Evolutionary conservation across 2,797 vertebrate species (phyloP), one percentile per base, ranked within the genome.

Genomic region (Falco columbarius): DNA sequence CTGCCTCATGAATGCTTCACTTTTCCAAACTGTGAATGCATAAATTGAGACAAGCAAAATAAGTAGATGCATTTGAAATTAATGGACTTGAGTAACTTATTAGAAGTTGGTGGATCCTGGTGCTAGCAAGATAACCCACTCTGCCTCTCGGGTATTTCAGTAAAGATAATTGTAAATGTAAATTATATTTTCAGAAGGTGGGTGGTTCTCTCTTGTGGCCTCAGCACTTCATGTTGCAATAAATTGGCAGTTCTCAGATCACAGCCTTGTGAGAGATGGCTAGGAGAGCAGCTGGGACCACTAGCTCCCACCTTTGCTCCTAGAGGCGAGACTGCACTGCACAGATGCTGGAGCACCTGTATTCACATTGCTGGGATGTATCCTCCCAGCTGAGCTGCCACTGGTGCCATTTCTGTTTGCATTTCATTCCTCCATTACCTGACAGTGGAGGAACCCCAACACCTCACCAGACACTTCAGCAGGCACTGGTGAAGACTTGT

Each of bases 331-430:
- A 79, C 21, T 21, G 47, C 5, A 10, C 36, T 79, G 29, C 58
- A 67, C 30, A 34, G 58, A 5, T 7, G 13, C 54, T 72, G 14
- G n/a, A 52, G n/a, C 13, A 73, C 42, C 23, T 3, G 0, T 15
- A 34, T 0, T 3, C 24, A 27, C 38, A 5, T 3, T 38, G 18
- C 36, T 74, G 1, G 8, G 52, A 12, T 1, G 6, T 61, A 56
- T 63, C 8, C 32, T 83, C n/a, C 13, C 42, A 70, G 12, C 26
- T n/a, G 34, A 90, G 24, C 49, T 89, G 55, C 51, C 26, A 24
- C 38, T 4, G 3, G 34, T 44, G 34, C 8, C 7, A 29, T 68
- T 80, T 59, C 52, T 63, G 21, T 63, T 72, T 80, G n/a, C 40
- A 18, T 54, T 75, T 68, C 1, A 2, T 70, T 34, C 32, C 6